Evolutionary conservation across 2,113 vertebrate species (phyloP), one percentile per base, ranked within the genome.

Genomic region (Fregetta grallaria): DNA sequence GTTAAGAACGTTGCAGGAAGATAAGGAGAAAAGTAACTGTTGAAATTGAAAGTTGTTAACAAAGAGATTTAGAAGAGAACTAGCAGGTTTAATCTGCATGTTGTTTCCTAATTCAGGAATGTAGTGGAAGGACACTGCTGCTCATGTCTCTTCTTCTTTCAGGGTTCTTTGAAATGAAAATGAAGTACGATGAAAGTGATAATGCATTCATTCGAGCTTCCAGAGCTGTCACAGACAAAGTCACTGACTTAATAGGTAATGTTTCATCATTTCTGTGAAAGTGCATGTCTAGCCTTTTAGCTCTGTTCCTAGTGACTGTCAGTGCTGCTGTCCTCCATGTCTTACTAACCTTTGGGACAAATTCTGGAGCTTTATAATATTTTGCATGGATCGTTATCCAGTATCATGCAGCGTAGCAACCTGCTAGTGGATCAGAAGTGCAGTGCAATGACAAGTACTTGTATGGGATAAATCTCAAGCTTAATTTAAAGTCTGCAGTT

Each of bases 101-200:
- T 29, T 58, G 49, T n/a, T 82, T 42, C 34, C 42, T 50, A 2
- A 26, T 50, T 62, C 29, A 30, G 71, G 25, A 53, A 4, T 30
- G 38, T 7, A 13, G 34, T 44, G 40, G 38, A 71, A 74, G 52
- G 53, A 13, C 29, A 9, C 30, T n/a, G 36, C 72, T 32, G 65
- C 61, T 87, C 34, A 70, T 2, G 2, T 58, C n/a, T 65, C 6
- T 4, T 38, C 8, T 72, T 44, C 34, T 49, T 53, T 1, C 97
- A 99, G 99, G 99, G 78, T 99, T 99, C 97, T 99, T 99, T 22
- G 99, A 99, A 96, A 99, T 99, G 99, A 99, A 99, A 97, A 99
- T 99, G 99, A 99, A 99, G 53, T 99, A 99, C 1, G 99, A 99
- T 3, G 99, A 99, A 91, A 99, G 99, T 0, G 99, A 99, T 96